Percentiles rank a stretch among this genome's conserved stretches.
Conservation (phyloP, 2,113 vertebrate species). For the Kryptolebias marmoratus region DNA sequence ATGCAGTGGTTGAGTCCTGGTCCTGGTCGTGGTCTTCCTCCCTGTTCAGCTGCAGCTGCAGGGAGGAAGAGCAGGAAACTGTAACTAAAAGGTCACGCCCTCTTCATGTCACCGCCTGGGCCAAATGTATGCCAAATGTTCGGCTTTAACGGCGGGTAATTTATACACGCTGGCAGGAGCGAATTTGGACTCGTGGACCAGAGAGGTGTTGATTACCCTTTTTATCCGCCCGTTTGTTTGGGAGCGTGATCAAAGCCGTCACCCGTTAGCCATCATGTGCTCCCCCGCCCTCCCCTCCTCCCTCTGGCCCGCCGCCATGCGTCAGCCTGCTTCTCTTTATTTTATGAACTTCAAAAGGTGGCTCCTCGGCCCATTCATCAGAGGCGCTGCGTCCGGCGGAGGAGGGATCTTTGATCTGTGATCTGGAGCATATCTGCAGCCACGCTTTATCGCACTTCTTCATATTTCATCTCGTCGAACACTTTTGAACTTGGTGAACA, state of each 20-base stretch:
- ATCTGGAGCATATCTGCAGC: conserved; percentile 55
- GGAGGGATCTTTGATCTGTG: conserved; percentile 67
- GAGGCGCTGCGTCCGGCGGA: conserved; percentile 50
- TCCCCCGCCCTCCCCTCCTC: neutral
- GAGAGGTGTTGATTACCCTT: conserved; percentile 70
- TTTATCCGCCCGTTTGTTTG: conserved; percentile 67
- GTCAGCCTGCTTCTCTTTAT: conserved; percentile 61
- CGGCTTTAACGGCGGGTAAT: conserved; percentile 60
- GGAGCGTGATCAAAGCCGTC: conserved; percentile 65
- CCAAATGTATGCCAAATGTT: conserved; percentile 66
- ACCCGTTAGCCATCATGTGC: conserved; percentile 60
- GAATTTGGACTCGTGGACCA: conserved; percentile 58
- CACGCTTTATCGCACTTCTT: conserved; percentile 37
- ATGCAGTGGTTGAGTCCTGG: neutral
- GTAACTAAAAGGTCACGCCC: conserved; percentile 14
- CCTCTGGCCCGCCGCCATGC: conserved; percentile 53
- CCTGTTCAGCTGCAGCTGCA: conserved; percentile 53
- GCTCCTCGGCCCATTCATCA: conserved; percentile 60
- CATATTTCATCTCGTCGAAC: conserved; percentile 55
- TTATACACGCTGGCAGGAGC: conserved; percentile 59
- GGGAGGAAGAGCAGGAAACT: conserved; percentile 29
- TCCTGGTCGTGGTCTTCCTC: conserved; percentile 47
- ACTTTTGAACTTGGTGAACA: conserved; percentile 19
- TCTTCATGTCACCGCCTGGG: conserved; percentile 37
- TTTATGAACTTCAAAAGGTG: conserved; percentile 72